Evolutionary conservation across 2,888 invertebrate genomes (phyloP).

Genomic region (Caenorhabditis sp.): DNA sequence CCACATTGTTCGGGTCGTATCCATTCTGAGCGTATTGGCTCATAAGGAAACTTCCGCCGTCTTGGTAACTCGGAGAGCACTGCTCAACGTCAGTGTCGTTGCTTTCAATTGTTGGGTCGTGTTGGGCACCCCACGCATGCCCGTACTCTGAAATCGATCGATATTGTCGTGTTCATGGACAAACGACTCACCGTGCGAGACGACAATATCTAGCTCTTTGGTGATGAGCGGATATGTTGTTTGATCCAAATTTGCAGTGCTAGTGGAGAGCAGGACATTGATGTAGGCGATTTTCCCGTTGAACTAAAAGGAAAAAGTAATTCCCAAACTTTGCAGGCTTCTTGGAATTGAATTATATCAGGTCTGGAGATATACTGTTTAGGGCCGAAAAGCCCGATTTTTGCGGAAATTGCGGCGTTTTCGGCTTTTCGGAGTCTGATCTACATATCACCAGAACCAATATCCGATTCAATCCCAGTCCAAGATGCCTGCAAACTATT

Average conservation of each 20-base stretch:
- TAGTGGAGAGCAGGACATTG: conserved; percentile 54
- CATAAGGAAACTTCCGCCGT: conserved; percentile 60
- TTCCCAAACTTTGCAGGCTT: background rate
- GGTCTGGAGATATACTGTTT: too few species aligned
- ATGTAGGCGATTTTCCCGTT: conserved; percentile 29
- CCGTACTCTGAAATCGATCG: conserved; percentile 52
- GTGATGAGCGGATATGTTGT: conserved; percentile 57
- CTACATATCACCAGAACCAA: too few species aligned
- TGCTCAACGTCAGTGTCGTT: conserved; percentile 41
- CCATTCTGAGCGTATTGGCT: conserved; percentile 54
- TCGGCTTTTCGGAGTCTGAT: too few species aligned
- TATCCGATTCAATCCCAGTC: too few species aligned
- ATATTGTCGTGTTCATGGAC: background rate
- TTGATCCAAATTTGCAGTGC: conserved; percentile 35
- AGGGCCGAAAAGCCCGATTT: too few species aligned
- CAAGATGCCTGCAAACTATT: too few species aligned
- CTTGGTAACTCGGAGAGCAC: conserved; percentile 42
- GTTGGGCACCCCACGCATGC: conserved; percentile 58
- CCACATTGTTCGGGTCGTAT: conserved; percentile 58
- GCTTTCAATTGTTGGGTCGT: conserved; percentile 42
- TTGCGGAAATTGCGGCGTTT: too few species aligned
- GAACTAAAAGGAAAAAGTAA: background rate
- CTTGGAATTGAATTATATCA: too few species aligned
- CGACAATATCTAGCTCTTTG: conserved; percentile 61
- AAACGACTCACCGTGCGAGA: conserved; percentile 54